These are phyloP conservation scores for Mellilla xanthometata DNA, from an alignment of 2,888 invertebrate genomes.

Conservation along the genomic window DNA sequence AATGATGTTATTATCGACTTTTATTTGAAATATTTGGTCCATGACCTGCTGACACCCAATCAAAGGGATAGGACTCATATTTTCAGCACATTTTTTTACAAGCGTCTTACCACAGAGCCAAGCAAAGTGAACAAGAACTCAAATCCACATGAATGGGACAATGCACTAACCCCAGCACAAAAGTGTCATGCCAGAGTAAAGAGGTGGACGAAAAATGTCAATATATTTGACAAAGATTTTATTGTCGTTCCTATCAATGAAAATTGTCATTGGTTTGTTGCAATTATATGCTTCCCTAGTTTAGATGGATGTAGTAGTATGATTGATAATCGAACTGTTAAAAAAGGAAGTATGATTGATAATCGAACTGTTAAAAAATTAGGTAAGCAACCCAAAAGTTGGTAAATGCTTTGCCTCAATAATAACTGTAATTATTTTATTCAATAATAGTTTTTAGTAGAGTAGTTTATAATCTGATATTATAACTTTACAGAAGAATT, in stretches of 20 bases:
- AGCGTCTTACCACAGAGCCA: slow-evolving; percentile 92
- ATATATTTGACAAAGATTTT: slow-evolving; percentile 98
- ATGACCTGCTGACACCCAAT: slow-evolving; percentile 86
- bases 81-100: slow-evolving; percentile 98
- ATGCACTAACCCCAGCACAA: slow-evolving; percentile 87
- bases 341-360: no score
- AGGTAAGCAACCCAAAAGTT: no score
- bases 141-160: slow-evolving; percentile 85
- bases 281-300: slow-evolving; percentile 97
- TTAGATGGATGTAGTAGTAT: slow-evolving; percentile 87
- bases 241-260: slow-evolving; percentile 99
- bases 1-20: slow-evolving; percentile 99
- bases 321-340: slow-evolving; percentile 84
- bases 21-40: slow-evolving; percentile 95
- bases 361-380: slow-evolving; percentile 80
- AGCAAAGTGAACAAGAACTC: slow-evolving; percentile 84
- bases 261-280: slow-evolving; percentile 98
- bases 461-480: slow-evolving; percentile 20
- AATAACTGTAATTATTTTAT: no score
- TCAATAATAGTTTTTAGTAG: slow-evolving; percentile 10
- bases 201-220: slow-evolving; percentile 98
- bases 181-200: slow-evolving; percentile 95
- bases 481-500: slow-evolving; percentile 61
- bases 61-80: slow-evolving; percentile 93
- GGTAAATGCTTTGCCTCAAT: no score